Base-by-base conservation (phyloP, 2,113 vertebrate species). In the Atlantisia rogersi region DNA sequence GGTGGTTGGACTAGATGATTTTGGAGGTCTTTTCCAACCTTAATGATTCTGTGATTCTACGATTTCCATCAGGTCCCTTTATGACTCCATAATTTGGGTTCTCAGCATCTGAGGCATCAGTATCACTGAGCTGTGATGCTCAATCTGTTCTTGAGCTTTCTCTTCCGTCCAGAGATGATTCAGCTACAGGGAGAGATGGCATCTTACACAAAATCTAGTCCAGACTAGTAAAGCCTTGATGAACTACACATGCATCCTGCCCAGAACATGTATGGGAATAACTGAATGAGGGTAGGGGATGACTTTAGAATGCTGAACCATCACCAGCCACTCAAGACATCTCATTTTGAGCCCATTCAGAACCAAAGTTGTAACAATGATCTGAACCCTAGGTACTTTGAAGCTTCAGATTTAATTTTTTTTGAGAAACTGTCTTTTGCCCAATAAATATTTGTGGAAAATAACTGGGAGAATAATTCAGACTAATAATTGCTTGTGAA, bases 371-470 rank as follows among this genome's bases (percentile, higher is more conserved):
- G 68, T 77, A 93, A 56, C 42, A 68, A 40, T 1, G 10, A 18
- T 35, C 46, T 42, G 74, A 81, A 84, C 15, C 17, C 22, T 50
- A 44, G 29, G 11, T 75, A 64, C 21, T 94, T 48, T 44, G 73
- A 95, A 64, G 4, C 4, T 26, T 81, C 62, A 56, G 32, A 60
- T 53, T 29, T 83, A 9, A 42, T 93, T 87, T 92, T 87, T 92
- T 92, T 84, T 94, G 52, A 80, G 68, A 87, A 88, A 74, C 24
- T 67, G 8, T 73, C 62, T 35, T 6, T 39, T 93, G 68, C 67
- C 77, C 71, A 76, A 91, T 26, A 71, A 80, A 40, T 84, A 60
- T 64, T 87, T 92, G 46, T 21, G 11, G 64, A 91, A 96, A 94
- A 90, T 46, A 60, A 37, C 58, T 59, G 15, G 15, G 63, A 68